A percentile compares a stretch with the other conserved stretches of the same genome.
These are phyloP conservation scores for Watsonalla binaria DNA, from an alignment of 2,888 invertebrate species.

Conservation along the genomic window DNA sequence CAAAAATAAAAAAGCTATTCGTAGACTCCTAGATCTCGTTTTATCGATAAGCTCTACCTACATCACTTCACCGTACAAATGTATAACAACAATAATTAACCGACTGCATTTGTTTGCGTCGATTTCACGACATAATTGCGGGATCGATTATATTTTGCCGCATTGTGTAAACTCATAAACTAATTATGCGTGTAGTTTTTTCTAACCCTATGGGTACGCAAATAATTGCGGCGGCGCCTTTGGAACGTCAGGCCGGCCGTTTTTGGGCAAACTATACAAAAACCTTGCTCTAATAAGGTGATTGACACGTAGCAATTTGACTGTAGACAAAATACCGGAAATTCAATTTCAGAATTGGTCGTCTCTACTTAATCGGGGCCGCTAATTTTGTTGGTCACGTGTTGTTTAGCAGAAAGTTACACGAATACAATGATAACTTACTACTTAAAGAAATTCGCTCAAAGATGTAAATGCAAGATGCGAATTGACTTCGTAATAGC, in stretches of 20 bases:
- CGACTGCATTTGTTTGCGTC: constrained; percentile 61
- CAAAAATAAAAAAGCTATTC: neutral
- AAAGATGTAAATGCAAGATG: no score
- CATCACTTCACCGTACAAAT: constrained; percentile 33
- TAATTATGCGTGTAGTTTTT: constrained; percentile 63
- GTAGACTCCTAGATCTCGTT: neutral
- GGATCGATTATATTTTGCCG: constrained; percentile 46
- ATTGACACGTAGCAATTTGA: constrained; percentile 67
- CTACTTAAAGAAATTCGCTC: no score
- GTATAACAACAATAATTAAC: constrained; percentile 51
- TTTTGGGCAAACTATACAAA: constrained; percentile 40
- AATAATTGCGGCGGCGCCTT: constrained; percentile 59
- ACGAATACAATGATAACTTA: neutral
- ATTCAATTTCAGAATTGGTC: constrained; percentile 9
- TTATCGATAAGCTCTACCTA: neutral
- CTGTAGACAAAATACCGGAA: constrained; percentile 39
- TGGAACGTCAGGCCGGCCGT: constrained; percentile 34
- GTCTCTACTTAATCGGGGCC: neutral
- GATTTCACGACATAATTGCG: constrained; percentile 64
- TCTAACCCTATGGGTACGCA: constrained; percentile 17
- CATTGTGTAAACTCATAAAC: constrained; percentile 73
- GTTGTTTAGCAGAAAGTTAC: neutral
- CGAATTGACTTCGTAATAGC: no score
- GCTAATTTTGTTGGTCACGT: neutral
- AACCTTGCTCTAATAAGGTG: constrained; percentile 63